Evolutionary conservation across 2,797 vertebrate genomes (phyloP), one percentile per base, ranked within the genome.

Genomic region (Neopelma chrysocephalum): DNA sequence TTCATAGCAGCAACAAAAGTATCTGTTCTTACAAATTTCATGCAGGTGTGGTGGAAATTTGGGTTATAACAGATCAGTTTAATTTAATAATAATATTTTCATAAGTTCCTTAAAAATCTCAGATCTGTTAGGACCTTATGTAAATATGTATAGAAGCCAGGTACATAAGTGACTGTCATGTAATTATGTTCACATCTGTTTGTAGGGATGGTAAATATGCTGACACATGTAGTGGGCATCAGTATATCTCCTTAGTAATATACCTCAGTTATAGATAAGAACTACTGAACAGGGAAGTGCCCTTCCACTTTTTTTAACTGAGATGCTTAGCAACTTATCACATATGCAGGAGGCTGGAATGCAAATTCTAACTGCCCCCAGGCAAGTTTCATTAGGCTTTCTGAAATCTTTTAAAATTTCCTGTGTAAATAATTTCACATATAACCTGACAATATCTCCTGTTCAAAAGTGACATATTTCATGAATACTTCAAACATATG

Each of bases 351-450:
- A 94, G 47, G 69, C 69, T 93, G 45, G 26, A 88, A 95, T 76
- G 82, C 78, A 96, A 95, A 87, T 93, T 94, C 54, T 48, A 90
- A 48, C 32, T 96, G 90, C 81, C 94, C 87, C 92, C 53, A 72
- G 88, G 82, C 93, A 65, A 66, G 43, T 90, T 96, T 75, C 75
- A 91, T 96, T 93, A 97, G 80, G 65, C 51, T 71, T 94, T 94
- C 54, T 3, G 32, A 94, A 96, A 86, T 73, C 61, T 85, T 93
- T 93, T 90, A 69, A 79, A 96, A 95, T 53, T 87, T 94, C 21
- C 73, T 68, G 38, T 87, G 79, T 81, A 96, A 96, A 96, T 94
- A 96, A 90, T 93, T 89, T 95, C 86, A 73, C 64, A 40, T 89
- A 65, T 51, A 73, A 86, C 68, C 87, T 81, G 64, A 79, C 73